A percentile compares a stretch with the other conserved stretches of the same genome.
These are phyloP conservation scores for Dendrocopos noguchii DNA, from an alignment of 2,113 vertebrate genomes.

Conservation along the genomic window DNA sequence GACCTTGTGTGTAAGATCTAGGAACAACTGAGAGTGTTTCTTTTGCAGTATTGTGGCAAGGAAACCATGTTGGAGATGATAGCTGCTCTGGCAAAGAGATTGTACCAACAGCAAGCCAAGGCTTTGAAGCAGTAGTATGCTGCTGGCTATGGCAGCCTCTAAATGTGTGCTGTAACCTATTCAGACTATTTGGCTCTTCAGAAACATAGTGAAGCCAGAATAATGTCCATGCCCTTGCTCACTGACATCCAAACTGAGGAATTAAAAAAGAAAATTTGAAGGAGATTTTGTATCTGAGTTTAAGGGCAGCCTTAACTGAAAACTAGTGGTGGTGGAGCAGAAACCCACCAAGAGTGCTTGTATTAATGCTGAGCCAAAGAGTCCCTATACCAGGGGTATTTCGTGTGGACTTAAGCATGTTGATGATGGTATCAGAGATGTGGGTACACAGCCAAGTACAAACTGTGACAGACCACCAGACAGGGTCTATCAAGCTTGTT, in stretches of 20 bases:
- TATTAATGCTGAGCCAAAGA: not conserved
- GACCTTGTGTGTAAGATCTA: not conserved
- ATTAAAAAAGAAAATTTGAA: not conserved
- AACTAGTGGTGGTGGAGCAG: not conserved
- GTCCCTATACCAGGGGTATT: not conserved
- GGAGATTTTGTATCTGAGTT: not conserved
- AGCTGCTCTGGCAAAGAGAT: not conserved
- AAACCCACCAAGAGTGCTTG: not conserved
- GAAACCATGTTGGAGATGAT: not conserved
- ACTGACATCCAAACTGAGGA: not conserved
- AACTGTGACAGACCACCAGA: not conserved
- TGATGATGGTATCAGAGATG: not conserved
- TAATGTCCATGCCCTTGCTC: not conserved
- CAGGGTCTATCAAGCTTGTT: accelerated
- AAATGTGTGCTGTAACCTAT: not conserved
- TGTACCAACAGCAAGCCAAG: not conserved
- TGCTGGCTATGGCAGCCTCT: not conserved
- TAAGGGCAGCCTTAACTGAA: not conserved
- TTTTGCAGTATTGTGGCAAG: not conserved
- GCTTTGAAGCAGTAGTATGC: not conserved
- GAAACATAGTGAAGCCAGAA: not conserved
- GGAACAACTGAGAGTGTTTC: not conserved
- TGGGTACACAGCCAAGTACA: not conserved
- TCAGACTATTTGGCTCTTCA: not conserved
- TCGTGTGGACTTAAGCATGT: accelerated